Base-by-base conservation (phyloP, 2,113 vertebrate species). In the Colossoma macropomum region DNA sequence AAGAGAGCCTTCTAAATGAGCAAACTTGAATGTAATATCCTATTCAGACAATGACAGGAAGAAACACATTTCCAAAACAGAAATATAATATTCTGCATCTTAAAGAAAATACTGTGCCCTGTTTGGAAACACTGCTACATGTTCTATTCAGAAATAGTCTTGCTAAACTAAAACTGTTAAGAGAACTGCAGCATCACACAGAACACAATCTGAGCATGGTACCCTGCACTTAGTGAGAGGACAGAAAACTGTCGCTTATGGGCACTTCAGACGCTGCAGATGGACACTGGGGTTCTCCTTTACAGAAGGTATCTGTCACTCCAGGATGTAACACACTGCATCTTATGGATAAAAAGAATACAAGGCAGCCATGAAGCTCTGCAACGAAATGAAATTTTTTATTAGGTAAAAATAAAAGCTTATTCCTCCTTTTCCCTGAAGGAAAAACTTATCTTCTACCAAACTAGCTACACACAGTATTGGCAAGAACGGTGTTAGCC, bases 1-100 rank as follows among this genome's bases (percentile, higher is more conserved):
- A 34, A 73, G 85, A 81, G 87, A 77, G 84, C 88, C 81, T 84
- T 86, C 60, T 60, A 19, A 80, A 82, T 54, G 6, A 27, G 78
- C 23, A 38, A 11, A 27, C 27, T 54, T 54, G 25, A 30, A 16
- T 10, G 27, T 30, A 17, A 13, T 23, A 12, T 50, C 56, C 56
- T 73, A 50, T n/a, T 73, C 78, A 72, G 66, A 27, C 27, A n/a
- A 2, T 34, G 19, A 32, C 8, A 13, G 2, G 17, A 59, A 48
- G n/a, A 48, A 62, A 15, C 15, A 1, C 17, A 19, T 11, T 19
- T 50, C 12, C 38, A 48, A 45, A 0, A 6, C 21, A 34, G 32
- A 38, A 69, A 69, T 12, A 38, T 1, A 32, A 66, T 32, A 66
- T 17, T 1, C 11, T 30, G 63, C 15, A 66, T 66, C 28, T 63